A percentile compares a stretch with the other conserved stretches of the same genome.
Evolutionary conservation across 2,888 invertebrate species (phyloP).

Genomic region (Epistrophella euchroma): DNA sequence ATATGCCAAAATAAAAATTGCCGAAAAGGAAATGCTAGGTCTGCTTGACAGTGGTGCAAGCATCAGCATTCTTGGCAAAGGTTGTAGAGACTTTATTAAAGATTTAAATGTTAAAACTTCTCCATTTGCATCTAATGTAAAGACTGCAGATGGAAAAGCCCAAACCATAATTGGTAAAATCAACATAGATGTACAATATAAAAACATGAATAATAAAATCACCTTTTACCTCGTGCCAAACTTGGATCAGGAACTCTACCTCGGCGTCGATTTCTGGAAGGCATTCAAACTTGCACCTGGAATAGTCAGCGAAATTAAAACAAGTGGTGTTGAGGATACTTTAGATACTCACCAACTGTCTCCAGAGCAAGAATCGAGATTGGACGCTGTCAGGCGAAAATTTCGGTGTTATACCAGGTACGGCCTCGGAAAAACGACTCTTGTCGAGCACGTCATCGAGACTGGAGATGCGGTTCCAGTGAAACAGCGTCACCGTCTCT

Average conservation of each 20-base stretch:
- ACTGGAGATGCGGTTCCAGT: constrained; percentile 8
- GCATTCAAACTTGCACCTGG: neutral
- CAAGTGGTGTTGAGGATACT: neutral
- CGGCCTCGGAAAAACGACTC: constrained; percentile 40
- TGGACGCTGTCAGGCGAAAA: neutral
- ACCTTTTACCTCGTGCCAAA: neutral
- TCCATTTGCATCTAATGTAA: neutral
- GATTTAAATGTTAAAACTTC: neutral
- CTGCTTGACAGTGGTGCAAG: constrained; percentile 3
- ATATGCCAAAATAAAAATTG: neutral
- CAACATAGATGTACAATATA: neutral
- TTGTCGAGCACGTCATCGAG: constrained; percentile 20
- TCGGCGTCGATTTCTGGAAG: constrained; percentile 1
- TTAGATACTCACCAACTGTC: constrained; percentile 15
- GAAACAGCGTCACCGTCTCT: neutral
- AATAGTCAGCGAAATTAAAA: neutral
- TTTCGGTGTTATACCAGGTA: constrained; percentile 1
- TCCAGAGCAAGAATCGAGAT: neutral
- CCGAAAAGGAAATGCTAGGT: neutral
- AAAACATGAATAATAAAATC: neutral
- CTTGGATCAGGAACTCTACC: neutral
- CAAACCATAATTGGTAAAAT: constrained; percentile 14
- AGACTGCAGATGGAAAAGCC: neutral
- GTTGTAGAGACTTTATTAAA: neutral
- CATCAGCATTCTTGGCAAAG: constrained; percentile 2